Base-by-base conservation (phyloP, 2,888 invertebrate genomes). In the Orchesellides sinensis region DNA sequence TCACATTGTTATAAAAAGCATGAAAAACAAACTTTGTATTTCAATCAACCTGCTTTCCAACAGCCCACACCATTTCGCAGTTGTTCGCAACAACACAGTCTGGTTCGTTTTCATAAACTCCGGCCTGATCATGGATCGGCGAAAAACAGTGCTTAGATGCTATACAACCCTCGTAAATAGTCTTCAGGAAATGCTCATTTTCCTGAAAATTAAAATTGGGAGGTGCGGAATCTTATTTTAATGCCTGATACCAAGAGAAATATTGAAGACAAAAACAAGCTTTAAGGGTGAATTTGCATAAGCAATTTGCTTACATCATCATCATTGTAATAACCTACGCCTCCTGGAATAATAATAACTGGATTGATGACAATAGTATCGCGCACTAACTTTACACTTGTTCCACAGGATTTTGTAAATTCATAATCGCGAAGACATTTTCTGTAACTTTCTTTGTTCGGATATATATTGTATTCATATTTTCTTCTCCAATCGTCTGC, bases 41-140 rank as follows among this genome's bases (percentile, higher is more conserved):
- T n/a, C n/a, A n/a, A n/a, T n/a, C n/a, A n/a, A n/a, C n/a, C 35
- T 59, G 59, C 19, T 74, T 74, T 1, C 74, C 74, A 23, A 65
- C 1, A 0, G 74, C 65, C 63, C 65, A 74, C n/a, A 74, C 23
- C 14, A 74, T 32, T 10, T 65, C 29, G 17, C 74, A 74, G 63
- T 52, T 47, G 35, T 47, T 49, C 12, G 45, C 49, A 3, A 32
- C 6, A 25, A 74, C 32, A 17, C 74, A 74, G n/a, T 63, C 74
- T 0, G n/a, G 17, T 14, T 45, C 14, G n/a, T 63, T 25, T n/a
- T n/a, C n/a, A n/a, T n/a, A n/a, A n/a, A n/a, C n/a, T n/a, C n/a
- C n/a, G n/a, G n/a, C n/a, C n/a, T n/a, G n/a, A 14, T 19, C 19
- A 0, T 35, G 6, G 1, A 65, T 12, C 4, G 74, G 65, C 6